Evolutionary conservation across 2,888 invertebrate genomes (phyloP), one percentile per base, ranked within the genome.

Genomic region (Perizoma affinitatum): DNA sequence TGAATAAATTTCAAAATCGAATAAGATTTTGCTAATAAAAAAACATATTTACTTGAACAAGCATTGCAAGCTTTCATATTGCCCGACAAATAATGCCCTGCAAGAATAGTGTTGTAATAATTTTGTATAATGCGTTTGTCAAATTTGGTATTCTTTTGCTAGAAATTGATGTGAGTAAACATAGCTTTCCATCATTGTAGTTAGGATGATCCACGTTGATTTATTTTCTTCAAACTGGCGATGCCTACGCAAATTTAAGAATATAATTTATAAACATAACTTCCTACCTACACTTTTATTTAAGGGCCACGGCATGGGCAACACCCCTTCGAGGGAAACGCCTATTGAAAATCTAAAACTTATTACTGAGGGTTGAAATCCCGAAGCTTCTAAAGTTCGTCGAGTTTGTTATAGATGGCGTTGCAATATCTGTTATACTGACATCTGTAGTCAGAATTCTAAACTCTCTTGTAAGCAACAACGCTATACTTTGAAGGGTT

Each of bases 251-350:
- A 49, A 49, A 40, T 11, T 7, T 44, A 22, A 11, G 53, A 45
- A 48, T 41, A 42, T 54, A 50, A 47, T 61, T 62, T 56, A 61
- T 71, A 71, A 66, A 75, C 22, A 22, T 22, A 22, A 3, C 22
- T 22, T 2, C 3, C 22, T 79, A 78, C 77, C 77, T 78, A 79
- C 70, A 68, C 54, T 42, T 52, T 63, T 71, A 67, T 68, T 72
- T 75, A 69, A 73, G 79, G 79, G 80, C 72, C 7, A 42, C 55
- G 68, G 38, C 53, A 52, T 64, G 67, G 74, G 84, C 71, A 78
- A 83, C 86, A 82, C 87, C 86, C 84, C 81, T 82, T 71, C 65
- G 48, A 64, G 69, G 82, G 79, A 73, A 73, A 81, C 86, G 86
- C 86, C 73, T 75, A 75, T 69, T 72, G 64, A 63, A 71, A 76